Percentiles rank a stretch among this genome's conserved stretches.
phyloP scores from a whole-genome alignment of 2,797 vertebrate species.

The Phoxinus dragarum region DNA sequence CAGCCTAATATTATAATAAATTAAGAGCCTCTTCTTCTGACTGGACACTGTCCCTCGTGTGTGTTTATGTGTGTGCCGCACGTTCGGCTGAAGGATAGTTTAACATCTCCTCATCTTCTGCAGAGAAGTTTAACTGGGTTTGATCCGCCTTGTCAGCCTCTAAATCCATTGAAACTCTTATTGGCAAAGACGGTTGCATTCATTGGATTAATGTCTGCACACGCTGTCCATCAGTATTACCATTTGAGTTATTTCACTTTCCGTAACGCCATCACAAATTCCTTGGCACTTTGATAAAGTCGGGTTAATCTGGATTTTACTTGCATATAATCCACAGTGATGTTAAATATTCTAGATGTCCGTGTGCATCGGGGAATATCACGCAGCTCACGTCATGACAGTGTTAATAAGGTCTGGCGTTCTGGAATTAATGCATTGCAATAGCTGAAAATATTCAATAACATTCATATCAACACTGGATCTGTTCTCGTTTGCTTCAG shows the following conservation, averaged over 20 bases:
- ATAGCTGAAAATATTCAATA: constrained; percentile 17
- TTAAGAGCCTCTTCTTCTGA: background rate
- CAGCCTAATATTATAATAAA: background rate
- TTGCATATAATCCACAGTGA: constrained; percentile 32
- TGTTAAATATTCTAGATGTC: constrained; percentile 51
- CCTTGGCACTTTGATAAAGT: constrained; percentile 63
- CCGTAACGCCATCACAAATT: constrained; percentile 64
- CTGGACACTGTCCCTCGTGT: background rate
- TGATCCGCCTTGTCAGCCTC: constrained; percentile 72
- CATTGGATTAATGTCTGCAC: constrained; percentile 63
- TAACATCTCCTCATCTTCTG: constrained; percentile 61
- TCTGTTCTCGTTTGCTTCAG: background rate
- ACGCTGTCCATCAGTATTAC: constrained; percentile 70
- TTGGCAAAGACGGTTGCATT: constrained; percentile 68
- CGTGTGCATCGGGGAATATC: background rate
- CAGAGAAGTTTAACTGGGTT: constrained; percentile 58
- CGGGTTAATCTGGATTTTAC: constrained; percentile 66
- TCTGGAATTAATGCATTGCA: background rate
- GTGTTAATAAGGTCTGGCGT: background rate
- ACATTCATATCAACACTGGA: background rate
- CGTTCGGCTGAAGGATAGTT: background rate
- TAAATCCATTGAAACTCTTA: constrained; percentile 67
- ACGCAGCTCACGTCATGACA: constrained; percentile 1
- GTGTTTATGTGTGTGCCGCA: background rate
- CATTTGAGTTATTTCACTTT: constrained; percentile 58